Evolutionary conservation across 1,140 invertebrate species (phyloP).

Genomic region (Drosophila takahashii): DNA sequence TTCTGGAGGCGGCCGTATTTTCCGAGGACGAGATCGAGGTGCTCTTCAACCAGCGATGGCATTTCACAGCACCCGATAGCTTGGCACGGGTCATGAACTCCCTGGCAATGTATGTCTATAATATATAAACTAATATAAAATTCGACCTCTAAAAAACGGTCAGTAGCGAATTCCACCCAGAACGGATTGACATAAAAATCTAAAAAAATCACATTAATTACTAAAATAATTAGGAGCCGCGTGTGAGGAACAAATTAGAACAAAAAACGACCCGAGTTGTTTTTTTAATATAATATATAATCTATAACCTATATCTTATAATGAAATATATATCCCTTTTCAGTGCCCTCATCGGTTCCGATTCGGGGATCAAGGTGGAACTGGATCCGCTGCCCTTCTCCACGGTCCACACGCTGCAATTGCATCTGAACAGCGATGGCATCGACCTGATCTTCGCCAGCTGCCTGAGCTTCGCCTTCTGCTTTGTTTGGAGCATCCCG

Average conservation of each 20-base stretch:
- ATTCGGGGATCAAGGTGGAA: constrained; percentile 27
- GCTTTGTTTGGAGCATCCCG: constrained; percentile 52
- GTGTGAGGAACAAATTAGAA: too few relatives aligned
- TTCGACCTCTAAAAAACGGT: too few relatives aligned
- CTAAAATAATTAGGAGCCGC: too few relatives aligned
- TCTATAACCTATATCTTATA: neutral
- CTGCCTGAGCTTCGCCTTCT: constrained; percentile 27
- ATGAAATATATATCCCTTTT: neutral
- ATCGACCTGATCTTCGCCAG: neutral
- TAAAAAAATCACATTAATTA: too few relatives aligned
- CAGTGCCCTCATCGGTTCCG: constrained; percentile 32
- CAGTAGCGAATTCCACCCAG: too few relatives aligned
- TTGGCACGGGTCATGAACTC: constrained; percentile 43
- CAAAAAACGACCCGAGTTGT: too few relatives aligned
- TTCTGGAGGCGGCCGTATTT: constrained; percentile 30
- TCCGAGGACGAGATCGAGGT: constrained; percentile 10
- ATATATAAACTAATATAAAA: too few relatives aligned
- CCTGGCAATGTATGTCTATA: constrained; percentile 45
- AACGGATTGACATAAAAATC: too few relatives aligned
- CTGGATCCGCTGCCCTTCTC: constrained; percentile 40
- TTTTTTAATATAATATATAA: too few relatives aligned
- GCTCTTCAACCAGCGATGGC: constrained; percentile 32
- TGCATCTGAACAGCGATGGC: constrained; percentile 5
- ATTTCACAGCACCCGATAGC: constrained; percentile 33
- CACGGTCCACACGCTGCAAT: constrained; percentile 9